phyloP scores from a whole-genome alignment of 2,888 invertebrate genomes.

The Ormyrus nitidulus region DNA sequence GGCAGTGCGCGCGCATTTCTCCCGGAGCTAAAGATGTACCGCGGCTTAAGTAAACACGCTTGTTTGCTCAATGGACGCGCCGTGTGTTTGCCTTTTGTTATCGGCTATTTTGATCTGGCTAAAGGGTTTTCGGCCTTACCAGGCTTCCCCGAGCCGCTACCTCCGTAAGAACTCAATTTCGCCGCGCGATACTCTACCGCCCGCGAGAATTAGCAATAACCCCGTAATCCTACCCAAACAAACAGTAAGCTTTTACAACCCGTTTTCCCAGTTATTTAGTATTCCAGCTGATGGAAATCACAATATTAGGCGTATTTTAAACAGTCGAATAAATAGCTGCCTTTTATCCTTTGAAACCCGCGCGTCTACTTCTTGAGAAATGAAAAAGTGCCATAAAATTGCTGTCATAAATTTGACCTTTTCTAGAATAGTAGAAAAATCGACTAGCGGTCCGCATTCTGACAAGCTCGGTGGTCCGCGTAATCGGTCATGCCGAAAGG shows the following conservation, averaged over 20 bases:
- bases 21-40: slow-evolving; percentile 42
- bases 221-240: slow-evolving; percentile 11
- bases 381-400: slow-evolving; percentile 21
- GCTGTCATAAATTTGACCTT: slow-evolving; percentile 31
- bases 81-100: slow-evolving; percentile 54
- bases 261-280: not conserved
- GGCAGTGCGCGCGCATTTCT: not conserved
- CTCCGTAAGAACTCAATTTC: slow-evolving; percentile 40
- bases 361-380: not conserved
- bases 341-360: too few relatives aligned
- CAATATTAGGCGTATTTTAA: too few relatives aligned
- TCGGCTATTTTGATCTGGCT: slow-evolving; percentile 54
- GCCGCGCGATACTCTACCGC: not conserved
- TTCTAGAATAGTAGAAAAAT: slow-evolving; percentile 30
- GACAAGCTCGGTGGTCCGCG: slow-evolving; percentile 28
- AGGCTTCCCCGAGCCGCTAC: not conserved
- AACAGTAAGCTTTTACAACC: not conserved
- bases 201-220: slow-evolving; percentile 23
- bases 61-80: slow-evolving; percentile 48
- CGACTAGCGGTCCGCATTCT: slow-evolving; percentile 18
- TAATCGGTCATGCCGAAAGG: slow-evolving; percentile 22
- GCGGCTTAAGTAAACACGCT: slow-evolving; percentile 51
- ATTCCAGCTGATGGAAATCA: too few relatives aligned
- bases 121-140: slow-evolving; percentile 46
- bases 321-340: too few relatives aligned